Evolutionary conservation across 2,888 invertebrate genomes (phyloP), one percentile per base, ranked within the genome.

Genomic region (Rhorus exstirpatorius): DNA sequence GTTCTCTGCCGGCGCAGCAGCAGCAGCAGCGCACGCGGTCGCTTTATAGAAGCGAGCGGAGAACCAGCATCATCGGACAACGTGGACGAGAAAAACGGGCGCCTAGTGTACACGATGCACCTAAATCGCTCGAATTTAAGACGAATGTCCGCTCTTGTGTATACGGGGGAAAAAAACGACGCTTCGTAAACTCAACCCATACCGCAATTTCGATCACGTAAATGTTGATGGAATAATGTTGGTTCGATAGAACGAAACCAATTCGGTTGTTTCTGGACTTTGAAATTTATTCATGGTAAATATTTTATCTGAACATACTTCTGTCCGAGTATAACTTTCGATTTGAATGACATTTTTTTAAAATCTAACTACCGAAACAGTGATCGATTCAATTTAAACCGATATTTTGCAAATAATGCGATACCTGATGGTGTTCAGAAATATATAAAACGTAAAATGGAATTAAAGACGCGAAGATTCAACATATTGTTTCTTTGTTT

Each of bases 11-110:
- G 35, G 53, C 35, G 67, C 41, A 19, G 24, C 60, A 51, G 31
- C 38, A 19, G 44, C 38, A 51, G 61, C 55, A 51, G 41, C 49
- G 74, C 80, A 63, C 74, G 65, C 74, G 81, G 74, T 70, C 44
- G 49, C 75, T 65, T 49, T 49, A n/a, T n/a, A 58, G 60, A 60
- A 55, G 26, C 70, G 38, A 68, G 53, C 38, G 61, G 53, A 51
- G n/a, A 46, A 75, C 63, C 68, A 61, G 51, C 80, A 46, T 63
- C 46, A 75, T 75, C 53, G 51, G 49, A 46, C 60, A 61, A 70
- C 63, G 76, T 76, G 61, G 24, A 61, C 41, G 72, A 79, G 75
- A 70, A 55, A 65, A 68, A 51, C 58, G 61, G 44, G 31, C 21
- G 70, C 51, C 80, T 60, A 61, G 53, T 67, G 38, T 67, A 61